Base-by-base conservation (phyloP, 1,140 invertebrate species). In the Meloidogyne exigua region DNA sequence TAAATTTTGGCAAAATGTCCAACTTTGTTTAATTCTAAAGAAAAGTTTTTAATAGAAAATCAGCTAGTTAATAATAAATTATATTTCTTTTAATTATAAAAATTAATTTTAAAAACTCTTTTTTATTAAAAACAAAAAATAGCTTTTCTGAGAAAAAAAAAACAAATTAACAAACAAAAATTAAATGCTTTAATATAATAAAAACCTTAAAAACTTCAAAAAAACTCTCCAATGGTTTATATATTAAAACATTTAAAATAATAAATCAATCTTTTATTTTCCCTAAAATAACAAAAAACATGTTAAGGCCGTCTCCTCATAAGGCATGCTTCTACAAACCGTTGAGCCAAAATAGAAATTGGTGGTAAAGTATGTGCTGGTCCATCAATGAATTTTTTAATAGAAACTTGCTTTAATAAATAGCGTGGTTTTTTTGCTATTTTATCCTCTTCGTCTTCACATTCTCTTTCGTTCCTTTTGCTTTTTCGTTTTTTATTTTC, bases 341-440 rank as follows among this genome's bases (percentile, higher is more conserved):
- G 72, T 7, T 36, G 42, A 4, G 72, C 57, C 57, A 73, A 73
- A 25, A 64, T 13, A 12, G 72, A 21, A 39, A 73, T 73, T 57
- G 57, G 44, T 32, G 57, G 44, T 18, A 73, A 36, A 62, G 72
- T 39, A 64, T 73, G 28, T 23, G 57, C n/a, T 21, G 72, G 72
- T 12, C 72, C 72, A 64, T 64, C 72, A 32, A 73, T 32, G 10
- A 73, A 65, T 65, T 73, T 62, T 39, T 73, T 73, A n/a, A 73
- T 73, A 39, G 72, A 73, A 21, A 65, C 28, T 65, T 32, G 62
- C 21, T 57, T 21, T 65, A 73, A 23, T 65, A 64, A 65, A 26
- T 42, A 23, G 65, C 62, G 21, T 26, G 36, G 49, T 32, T 65
- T 32, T 28, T 69, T 23, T 65, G 39, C 2, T 26, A 28, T 28